Base-by-base conservation (phyloP, 1,140 invertebrate species). In the Pseudomyrmex cubaensis region DNA sequence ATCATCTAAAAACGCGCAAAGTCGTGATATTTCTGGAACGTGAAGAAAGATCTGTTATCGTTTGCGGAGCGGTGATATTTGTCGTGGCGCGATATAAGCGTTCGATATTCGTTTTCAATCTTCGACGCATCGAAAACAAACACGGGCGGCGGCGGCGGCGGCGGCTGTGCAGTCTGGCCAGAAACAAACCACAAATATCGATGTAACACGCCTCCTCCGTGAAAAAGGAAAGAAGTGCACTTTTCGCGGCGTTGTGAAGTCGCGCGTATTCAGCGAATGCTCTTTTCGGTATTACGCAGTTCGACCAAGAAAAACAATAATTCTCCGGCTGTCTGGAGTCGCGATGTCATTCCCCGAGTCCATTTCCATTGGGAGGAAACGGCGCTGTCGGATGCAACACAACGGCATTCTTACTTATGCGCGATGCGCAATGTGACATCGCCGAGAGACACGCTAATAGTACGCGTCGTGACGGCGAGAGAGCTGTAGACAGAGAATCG, bases 381-480 rank as follows among this genome's bases (percentile, higher is more conserved):
- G 66, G 72, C 82, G 73, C 64, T 74, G 72, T 44, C 61, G 57
- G 48, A n/a, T 69, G 25, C 50, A 46, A 56, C 46, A 54, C 61
- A 22, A 52, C 57, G 44, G 8, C 67, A 63, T 54, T 56, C 17
- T 82, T 64, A 73, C 69, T 86, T 84, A 84, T 86, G 82, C 61
- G 82, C 56, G 52, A 78, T 56, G 69, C 82, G 69, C 61, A 44
- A 12, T 44, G 50, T n/a, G 12, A 48, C 85, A 84, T 87, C 50
- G 20, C 61, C 25, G 63, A 46, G 61, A 87, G 66, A 87, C 82
- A 70, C 82, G 72, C 62, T 87, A 87, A 87, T 87, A 75, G 85
- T 87, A 69, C 67, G 84, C 44, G 61, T 54, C 46, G 44, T 64
- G 82, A 69, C 80, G 74, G 59, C 61, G 52, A 64, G 77, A 74